Conservation (phyloP, 2,113 vertebrate species). For the Mola mola region DNA sequence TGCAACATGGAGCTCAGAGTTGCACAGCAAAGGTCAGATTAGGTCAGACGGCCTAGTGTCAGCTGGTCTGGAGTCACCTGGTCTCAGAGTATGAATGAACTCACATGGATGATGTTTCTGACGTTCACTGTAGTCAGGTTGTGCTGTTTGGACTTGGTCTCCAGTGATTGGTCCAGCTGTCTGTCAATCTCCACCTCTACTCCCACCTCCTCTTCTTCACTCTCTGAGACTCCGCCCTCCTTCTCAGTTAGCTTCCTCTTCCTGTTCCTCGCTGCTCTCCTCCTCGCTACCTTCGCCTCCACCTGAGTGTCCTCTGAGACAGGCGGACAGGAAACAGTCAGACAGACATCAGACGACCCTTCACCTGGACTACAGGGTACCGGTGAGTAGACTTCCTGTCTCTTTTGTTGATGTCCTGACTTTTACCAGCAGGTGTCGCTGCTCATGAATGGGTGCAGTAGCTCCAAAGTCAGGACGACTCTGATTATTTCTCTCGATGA, state of each 20-base stretch:
- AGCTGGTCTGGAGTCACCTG: not conserved
- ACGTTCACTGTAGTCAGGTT: constrained; percentile 94
- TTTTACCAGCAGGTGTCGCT: no score
- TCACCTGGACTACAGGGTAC: no score
- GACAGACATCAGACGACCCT: no score
- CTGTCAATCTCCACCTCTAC: constrained; percentile 86
- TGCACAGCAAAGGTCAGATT: not conserved
- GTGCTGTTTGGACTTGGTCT: constrained; percentile 93
- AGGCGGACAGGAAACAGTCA: not conserved
- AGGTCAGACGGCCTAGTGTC: not conserved
- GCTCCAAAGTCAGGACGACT: no score
- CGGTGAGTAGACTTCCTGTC: no score
- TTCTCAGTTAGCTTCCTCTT: constrained; percentile 47
- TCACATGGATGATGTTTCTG: constrained; percentile 96
- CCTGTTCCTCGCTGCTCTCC: constrained; percentile 43
- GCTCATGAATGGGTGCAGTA: no score
- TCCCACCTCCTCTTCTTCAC: constrained; percentile 40
- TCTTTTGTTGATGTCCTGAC: no score
- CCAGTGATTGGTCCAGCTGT: constrained; percentile 88
- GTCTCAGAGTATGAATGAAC: constrained; percentile 1
- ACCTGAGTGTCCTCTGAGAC: constrained; percentile 73
- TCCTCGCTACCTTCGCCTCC: constrained; percentile 70
- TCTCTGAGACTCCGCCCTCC: constrained; percentile 39
- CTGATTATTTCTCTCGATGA: no score
- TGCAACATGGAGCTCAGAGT: no score